Evolutionary conservation across 2,888 invertebrate genomes (phyloP), one percentile per base, ranked within the genome.

Genomic region (Sthenelais limicola): DNA sequence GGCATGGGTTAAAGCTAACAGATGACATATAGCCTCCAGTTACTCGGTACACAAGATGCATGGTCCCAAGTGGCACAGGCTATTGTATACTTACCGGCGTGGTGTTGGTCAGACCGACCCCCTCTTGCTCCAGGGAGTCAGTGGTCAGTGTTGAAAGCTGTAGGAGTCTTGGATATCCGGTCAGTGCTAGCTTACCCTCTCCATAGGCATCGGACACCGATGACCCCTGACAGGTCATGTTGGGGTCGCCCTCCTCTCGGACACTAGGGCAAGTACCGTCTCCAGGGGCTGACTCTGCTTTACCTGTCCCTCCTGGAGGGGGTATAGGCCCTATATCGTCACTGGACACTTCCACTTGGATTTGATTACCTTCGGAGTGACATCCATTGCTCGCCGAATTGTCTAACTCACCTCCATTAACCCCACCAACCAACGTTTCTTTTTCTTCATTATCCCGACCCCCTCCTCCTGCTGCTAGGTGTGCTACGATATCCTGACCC

Each of bases 61-160:
- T n/a, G n/a, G n/a, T n/a, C n/a, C n/a, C n/a, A n/a, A n/a, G n/a
- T n/a, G n/a, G n/a, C n/a, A 43, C 15, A 43, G 15, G 52, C 24
- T 4, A 32, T 1, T 32, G 2, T 24, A 12, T 62, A 62, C 62
- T 35, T 38, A 62, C 62, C 21, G 62, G 26, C 38, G 38, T 62
- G 38, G 62, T n/a, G 3, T 12, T 24, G 21, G 35, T 43, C 24
- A 62, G 62, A 26, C 24, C 43, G 24, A 62, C 24, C 21, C 38
- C 62, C 87, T 96, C 96, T 88, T 94, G 93, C 81, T 92, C 91
- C 78, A 96, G 90, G 86, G 94, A 94, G 87, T 96, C 95, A 82
- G 93, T 92, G 77, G 96, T 91, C 82, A 96, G 90, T 84, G 93
- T 91, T 88, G 94, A 93, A 82, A 96, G 89, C 88, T 94, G 94